These are phyloP conservation scores for Centroberyx gerrardi DNA, from an alignment of 2,797 vertebrate genomes.

Conservation along the genomic window DNA sequence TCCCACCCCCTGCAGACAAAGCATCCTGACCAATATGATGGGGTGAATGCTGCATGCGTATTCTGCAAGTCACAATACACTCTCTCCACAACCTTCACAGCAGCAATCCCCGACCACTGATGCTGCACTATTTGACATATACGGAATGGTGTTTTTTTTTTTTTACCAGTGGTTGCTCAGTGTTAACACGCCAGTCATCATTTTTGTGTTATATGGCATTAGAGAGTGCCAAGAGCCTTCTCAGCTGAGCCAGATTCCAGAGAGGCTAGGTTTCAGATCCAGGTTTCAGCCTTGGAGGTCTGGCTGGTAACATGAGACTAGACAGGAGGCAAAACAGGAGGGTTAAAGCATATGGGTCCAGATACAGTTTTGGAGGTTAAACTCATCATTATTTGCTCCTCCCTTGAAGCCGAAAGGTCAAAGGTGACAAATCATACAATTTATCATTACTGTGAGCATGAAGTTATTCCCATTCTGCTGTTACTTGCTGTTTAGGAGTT, in stretches of 20 bases:
- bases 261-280: too few species aligned
- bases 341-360: too few species aligned
- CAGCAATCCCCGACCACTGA: not conserved
- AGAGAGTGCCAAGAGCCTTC: too few species aligned
- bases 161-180: not conserved
- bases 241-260: too few species aligned
- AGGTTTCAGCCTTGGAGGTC: too few species aligned
- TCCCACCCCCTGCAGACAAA: conserved; percentile 19
- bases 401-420: not conserved
- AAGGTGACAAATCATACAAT: too few species aligned
- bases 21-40: not conserved
- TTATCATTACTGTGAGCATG: not conserved
- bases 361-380: not conserved
- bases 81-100: not conserved
- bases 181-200: not conserved
- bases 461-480: not conserved
- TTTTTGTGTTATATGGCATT: not conserved
- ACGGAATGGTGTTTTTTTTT: too few species aligned
- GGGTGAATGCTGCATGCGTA: not conserved
- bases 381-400: not conserved
- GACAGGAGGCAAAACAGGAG: too few species aligned
- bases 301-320: too few species aligned
- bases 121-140: conserved; percentile 2
- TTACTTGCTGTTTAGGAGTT: not conserved
- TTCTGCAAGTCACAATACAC: not conserved